A percentile compares a stretch with the other conserved stretches of the same genome.
phyloP scores from a whole-genome alignment of 1,140 invertebrate genomes.

The Euura lappo region DNA sequence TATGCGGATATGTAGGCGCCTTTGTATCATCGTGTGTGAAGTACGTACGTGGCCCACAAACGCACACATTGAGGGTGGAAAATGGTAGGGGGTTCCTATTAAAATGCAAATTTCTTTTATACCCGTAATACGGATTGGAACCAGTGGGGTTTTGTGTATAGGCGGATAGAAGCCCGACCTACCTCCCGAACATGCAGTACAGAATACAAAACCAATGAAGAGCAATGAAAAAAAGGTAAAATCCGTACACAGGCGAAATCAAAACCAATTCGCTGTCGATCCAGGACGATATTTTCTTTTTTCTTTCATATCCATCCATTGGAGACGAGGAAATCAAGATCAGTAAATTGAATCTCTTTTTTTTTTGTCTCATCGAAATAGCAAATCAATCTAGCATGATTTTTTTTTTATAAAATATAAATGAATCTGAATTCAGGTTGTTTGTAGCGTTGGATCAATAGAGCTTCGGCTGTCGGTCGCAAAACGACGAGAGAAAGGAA shows the following conservation, averaged over 20 bases:
- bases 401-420: too few species aligned
- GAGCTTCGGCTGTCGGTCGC: too few species aligned
- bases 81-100: constrained; percentile 17
- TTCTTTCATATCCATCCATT: background rate
- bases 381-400: too few species aligned
- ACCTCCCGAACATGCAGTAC: background rate
- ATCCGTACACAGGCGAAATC: background rate
- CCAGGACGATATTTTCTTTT: background rate
- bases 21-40: too few species aligned
- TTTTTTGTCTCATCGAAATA: too few species aligned
- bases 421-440: too few species aligned
- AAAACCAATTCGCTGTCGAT: background rate
- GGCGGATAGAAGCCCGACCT: background rate
- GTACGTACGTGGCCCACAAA: too few species aligned
- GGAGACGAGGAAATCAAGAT: background rate
- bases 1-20: background rate
- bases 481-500: too few species aligned
- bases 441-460: too few species aligned
- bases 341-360: too few species aligned
- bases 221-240: background rate
- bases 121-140: constrained; percentile 1
- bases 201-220: background rate
- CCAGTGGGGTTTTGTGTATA: background rate
- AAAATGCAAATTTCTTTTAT: constrained; percentile 31
- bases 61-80: constrained; percentile 8